Conservation (phyloP, 2,113 vertebrate genomes). For the Cricetomys ansorgei region DNA sequence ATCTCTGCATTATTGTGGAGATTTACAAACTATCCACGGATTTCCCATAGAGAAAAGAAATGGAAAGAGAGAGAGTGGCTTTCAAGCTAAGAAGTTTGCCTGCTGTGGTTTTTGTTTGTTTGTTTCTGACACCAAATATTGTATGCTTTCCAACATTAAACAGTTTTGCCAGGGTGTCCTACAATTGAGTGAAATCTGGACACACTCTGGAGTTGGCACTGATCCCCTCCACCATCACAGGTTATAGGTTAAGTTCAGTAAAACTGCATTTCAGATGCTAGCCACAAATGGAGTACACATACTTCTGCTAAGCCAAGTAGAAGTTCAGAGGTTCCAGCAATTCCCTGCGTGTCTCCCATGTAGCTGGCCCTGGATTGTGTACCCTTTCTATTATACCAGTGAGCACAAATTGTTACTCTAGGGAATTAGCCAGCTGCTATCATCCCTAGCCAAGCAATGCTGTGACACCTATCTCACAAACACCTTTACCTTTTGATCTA, state of each 20-base stretch:
- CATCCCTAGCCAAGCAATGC: background rate
- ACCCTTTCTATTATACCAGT: background rate
- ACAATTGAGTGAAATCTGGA: background rate
- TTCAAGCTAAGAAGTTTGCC: background rate
- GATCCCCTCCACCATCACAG: background rate
- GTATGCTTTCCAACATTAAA: background rate
- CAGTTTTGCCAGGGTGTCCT: background rate
- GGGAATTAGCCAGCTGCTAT: background rate
- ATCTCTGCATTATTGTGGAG: background rate
- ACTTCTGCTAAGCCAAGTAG: background rate
- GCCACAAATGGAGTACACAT: background rate
- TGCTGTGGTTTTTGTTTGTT: background rate
- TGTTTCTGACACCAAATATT: background rate
- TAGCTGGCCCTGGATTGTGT: background rate
- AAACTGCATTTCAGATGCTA: background rate
- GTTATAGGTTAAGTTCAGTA: background rate
- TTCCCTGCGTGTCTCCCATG: background rate
- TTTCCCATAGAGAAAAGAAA: background rate
- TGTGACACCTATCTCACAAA: background rate
- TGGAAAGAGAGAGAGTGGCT: background rate
- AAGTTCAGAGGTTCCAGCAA: background rate
- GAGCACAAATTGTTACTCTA: background rate
- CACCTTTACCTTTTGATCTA: slow-evolving; percentile 40
- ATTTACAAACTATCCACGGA: background rate
- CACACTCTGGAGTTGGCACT: background rate